phyloP scores from a whole-genome alignment of 2,888 invertebrate genomes.

The Lissocephala sabroskyi region DNA sequence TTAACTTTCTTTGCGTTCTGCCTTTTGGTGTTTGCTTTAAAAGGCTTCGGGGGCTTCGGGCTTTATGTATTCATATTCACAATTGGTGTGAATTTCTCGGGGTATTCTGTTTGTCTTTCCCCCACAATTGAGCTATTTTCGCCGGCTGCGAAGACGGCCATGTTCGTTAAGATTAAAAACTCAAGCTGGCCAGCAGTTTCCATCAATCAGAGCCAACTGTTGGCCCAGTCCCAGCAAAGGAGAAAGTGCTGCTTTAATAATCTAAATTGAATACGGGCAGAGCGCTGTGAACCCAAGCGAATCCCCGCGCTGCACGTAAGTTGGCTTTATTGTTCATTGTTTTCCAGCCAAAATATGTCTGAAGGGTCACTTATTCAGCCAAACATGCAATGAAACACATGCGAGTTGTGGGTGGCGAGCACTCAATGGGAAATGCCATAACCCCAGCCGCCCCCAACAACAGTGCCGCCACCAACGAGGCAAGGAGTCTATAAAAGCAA shows the following conservation, averaged over 20 bases:
- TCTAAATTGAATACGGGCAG: slow-evolving; percentile 13
- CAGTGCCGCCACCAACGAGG: too few species aligned
- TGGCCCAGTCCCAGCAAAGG: too few species aligned
- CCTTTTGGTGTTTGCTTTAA: slow-evolving; percentile 41
- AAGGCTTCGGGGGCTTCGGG: slow-evolving; percentile 30
- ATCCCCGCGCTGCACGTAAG: slow-evolving; percentile 22
- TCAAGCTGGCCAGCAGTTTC: too few species aligned
- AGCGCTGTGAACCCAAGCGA: not conserved
- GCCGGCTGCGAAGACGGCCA: too few species aligned
- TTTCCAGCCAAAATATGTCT: slow-evolving; percentile 34
- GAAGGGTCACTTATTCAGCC: slow-evolving; percentile 26
- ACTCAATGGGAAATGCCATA: not conserved
- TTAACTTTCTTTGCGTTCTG: slow-evolving; percentile 21
- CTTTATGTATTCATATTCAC: too few species aligned
- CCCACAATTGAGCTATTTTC: too few species aligned
- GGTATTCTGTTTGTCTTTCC: too few species aligned
- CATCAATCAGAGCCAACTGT: too few species aligned
- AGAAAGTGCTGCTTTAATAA: slow-evolving; percentile 23
- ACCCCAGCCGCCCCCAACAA: slow-evolving; percentile 1
- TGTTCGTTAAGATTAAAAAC: too few species aligned
- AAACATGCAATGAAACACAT: slow-evolving; percentile 8
- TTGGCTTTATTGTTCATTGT: slow-evolving; percentile 30
- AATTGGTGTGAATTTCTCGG: too few species aligned
- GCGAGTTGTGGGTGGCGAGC: not conserved
- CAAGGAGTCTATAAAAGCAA: slow-evolving; percentile 18